Evolutionary conservation across 2,113 vertebrate genomes (phyloP), one percentile per base, ranked within the genome.

Genomic region (Cyphomyrus discorhynchus): DNA sequence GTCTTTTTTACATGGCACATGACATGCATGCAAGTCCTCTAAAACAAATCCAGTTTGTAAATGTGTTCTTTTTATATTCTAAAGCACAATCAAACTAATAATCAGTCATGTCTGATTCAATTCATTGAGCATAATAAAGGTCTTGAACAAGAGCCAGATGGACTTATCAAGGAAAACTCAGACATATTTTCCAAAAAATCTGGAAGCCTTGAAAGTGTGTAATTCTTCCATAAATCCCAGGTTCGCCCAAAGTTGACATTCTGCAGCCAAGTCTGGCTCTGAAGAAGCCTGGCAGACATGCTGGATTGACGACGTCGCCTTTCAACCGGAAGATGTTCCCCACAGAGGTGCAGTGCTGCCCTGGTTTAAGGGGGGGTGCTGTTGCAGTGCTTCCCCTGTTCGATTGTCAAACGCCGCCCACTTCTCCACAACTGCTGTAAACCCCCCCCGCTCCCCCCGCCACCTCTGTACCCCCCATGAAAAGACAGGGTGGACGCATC

Each of bases 371-470:
- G 92, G 90, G 91, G 89, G 90, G 39, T 1, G 11, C 35, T 10
- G n/a, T 47, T 8, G 27, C 92, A 92, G 66, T 90, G 90, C 91
- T 93, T 94, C 94, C 93, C 89, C 62, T 87, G 89, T 95, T 92
- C 93, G 94, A 94, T 95, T 95, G 94, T 94, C 94, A 94, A 91
- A 89, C 89, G 92, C 91, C 94, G 92, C 91, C 92, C 92, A 80
- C 92, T 93, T 91, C 93, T 90, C 93, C 92, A 90, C 93, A 5
- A 87, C 90, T 88, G 90, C 89, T 85, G 74, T 45, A 91, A 89
- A 80, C 87, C 45, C 42, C 70, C 74, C 89, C 89, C 49, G 0
- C 11, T 0, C 93, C 93, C 94, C 94, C 95, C 95, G 93, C 93
- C 31, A 92, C 92, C 92, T 15, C 31, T 17, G 70, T 6, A 80